A percentile compares a stretch with the other conserved stretches of the same genome.
phyloP scores from a whole-genome alignment of 1,140 invertebrate genomes.

The Apis laboriosa region DNA sequence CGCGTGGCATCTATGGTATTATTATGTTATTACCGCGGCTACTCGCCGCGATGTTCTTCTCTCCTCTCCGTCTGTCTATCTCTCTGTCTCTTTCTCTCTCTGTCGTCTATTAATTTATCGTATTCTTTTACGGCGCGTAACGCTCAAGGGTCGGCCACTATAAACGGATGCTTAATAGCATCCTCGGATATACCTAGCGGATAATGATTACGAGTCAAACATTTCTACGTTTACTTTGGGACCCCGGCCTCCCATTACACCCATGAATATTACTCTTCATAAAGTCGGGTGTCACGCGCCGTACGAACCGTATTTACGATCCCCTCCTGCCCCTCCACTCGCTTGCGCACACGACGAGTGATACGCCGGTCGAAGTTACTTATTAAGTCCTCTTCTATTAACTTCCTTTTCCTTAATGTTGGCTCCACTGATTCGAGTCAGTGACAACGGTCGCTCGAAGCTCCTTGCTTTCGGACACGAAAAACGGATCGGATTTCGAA shows the following conservation, averaged over 20 bases:
- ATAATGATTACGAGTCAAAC: conserved; percentile 22
- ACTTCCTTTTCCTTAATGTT: background rate
- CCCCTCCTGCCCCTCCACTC: no score
- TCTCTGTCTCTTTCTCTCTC: no score
- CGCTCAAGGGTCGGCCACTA: conserved; percentile 19
- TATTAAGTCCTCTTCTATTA: conserved; percentile 9
- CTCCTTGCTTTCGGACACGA: no score
- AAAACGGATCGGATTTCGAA: no score
- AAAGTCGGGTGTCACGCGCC: conserved; percentile 10
- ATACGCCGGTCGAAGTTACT: background rate
- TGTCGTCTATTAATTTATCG: conserved; percentile 49
- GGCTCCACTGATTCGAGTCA: no score
- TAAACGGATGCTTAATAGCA: conserved; percentile 43
- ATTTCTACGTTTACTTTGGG: conserved; percentile 1
- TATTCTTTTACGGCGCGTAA: conserved; percentile 35
- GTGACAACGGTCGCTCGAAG: no score
- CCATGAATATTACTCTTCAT: conserved; percentile 8
- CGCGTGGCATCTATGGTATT: conserved; percentile 39
- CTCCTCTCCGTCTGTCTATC: background rate
- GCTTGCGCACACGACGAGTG: no score
- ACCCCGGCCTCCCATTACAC: conserved; percentile 1
- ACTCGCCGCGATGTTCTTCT: background rate
- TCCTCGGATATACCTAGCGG: background rate
- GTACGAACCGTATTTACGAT: conserved; percentile 24
- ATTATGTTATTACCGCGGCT: conserved; percentile 48